These are phyloP conservation scores for Takifugu bimaculatus DNA, from an alignment of 2,113 vertebrate species.

Conservation along the genomic window DNA sequence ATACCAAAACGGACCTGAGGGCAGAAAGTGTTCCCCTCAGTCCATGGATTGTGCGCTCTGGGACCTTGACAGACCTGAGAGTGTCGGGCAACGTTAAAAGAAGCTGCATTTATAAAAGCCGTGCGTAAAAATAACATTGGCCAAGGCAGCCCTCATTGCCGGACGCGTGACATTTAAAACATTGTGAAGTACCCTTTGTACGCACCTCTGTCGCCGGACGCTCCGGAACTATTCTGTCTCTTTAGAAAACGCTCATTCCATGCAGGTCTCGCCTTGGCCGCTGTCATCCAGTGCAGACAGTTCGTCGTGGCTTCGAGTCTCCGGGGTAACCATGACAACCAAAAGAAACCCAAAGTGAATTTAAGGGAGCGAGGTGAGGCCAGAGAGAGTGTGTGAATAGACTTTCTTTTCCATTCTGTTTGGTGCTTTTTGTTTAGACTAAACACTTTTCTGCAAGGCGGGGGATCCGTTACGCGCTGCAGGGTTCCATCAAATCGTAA, in stretches of 20 bases:
- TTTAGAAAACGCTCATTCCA: slow-evolving; percentile 76
- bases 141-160: slow-evolving; percentile 55
- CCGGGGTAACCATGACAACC: slow-evolving; percentile 87
- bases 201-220: slow-evolving; percentile 47
- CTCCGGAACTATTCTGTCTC: slow-evolving; percentile 67
- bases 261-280: slow-evolving; percentile 78
- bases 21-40: slow-evolving; percentile 21
- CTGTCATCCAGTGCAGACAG: slow-evolving; percentile 83
- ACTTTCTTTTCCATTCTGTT: slow-evolving; percentile 48
- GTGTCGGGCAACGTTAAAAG: slow-evolving; percentile 59
- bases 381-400: slow-evolving; percentile 55
- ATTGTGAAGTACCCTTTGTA: slow-evolving; percentile 61
- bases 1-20: slow-evolving; percentile 32
- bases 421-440: slow-evolving; percentile 28
- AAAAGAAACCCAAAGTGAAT: slow-evolving; percentile 82
- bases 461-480: slow-evolving; percentile 32
- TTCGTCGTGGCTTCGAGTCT: slow-evolving; percentile 79
- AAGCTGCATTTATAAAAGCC: slow-evolving; percentile 65
- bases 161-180: slow-evolving; percentile 70
- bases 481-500: slow-evolving; percentile 47
- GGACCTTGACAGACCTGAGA: slow-evolving; percentile 63
- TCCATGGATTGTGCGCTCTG: slow-evolving; percentile 62
- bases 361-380: slow-evolving; percentile 71
- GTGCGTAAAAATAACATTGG: slow-evolving; percentile 72
- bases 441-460: slow-evolving; percentile 29